phyloP scores from a whole-genome alignment of 2,113 vertebrate genomes.

The Planiliza haematocheilus region DNA sequence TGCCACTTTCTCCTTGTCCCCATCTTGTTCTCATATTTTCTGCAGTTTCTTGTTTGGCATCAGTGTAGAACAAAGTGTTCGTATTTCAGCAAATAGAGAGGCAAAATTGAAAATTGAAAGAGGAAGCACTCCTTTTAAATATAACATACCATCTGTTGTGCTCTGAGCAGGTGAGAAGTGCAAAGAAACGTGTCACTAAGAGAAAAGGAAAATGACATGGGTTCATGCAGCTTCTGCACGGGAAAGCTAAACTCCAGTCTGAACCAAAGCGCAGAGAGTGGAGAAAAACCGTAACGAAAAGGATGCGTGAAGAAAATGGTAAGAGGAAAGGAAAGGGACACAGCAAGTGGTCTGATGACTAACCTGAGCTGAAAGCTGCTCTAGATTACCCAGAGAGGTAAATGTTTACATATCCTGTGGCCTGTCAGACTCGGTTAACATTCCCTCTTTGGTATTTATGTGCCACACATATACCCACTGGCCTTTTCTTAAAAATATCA shows the following conservation, averaged over 20 bases:
- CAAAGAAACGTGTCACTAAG: not conserved
- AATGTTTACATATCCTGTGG: constrained; percentile 35
- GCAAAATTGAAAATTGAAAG: not conserved
- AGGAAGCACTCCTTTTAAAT: not conserved
- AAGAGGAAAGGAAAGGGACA: not conserved
- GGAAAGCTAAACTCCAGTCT: not conserved
- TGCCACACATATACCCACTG: constrained; percentile 6
- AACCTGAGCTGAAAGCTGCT: constrained; percentile 17
- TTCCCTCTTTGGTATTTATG: constrained; percentile 22
- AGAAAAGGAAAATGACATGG: not conserved
- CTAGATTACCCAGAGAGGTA: constrained; percentile 2
- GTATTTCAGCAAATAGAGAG: not conserved
- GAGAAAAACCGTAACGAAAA: not conserved
- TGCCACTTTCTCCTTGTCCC: not conserved
- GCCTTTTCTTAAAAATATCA: constrained; percentile 5
- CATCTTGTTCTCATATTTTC: not conserved
- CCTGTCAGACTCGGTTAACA: constrained; percentile 32
- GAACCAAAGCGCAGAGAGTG: not conserved
- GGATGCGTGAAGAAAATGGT: constrained; percentile 6
- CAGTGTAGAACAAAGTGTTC: not conserved
- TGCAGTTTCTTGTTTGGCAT: not conserved
- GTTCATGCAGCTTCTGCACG: too few species aligned
- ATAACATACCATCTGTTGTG: not conserved
- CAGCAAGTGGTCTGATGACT: constrained; percentile 20
- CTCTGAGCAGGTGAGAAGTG: not conserved